Conservation (phyloP, 2,113 vertebrate genomes). For the Ochotona curzoniae region DNA sequence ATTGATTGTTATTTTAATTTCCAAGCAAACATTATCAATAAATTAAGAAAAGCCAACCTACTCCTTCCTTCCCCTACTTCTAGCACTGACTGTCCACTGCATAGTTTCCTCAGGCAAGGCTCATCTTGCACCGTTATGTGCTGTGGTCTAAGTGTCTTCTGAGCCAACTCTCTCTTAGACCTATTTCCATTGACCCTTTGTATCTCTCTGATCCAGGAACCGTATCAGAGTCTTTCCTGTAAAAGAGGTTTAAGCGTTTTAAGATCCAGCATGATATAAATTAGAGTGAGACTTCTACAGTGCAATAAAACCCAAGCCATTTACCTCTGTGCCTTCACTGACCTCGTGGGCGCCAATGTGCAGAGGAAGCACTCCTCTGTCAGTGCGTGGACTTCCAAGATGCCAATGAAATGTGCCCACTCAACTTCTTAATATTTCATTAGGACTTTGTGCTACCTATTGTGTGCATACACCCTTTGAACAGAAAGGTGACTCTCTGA, state of each 20-base stretch:
- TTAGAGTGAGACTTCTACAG: neutral
- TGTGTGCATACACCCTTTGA: neutral
- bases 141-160: neutral
- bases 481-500: neutral
- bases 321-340: constrained; percentile 13
- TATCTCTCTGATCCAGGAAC: neutral
- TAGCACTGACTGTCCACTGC: neutral
- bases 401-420: neutral
- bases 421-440: constrained; percentile 36
- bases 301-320: constrained; percentile 26
- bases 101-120: too few species aligned
- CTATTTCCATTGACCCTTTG: neutral
- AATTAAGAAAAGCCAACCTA: neutral
- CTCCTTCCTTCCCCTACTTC: rapidly evolving
- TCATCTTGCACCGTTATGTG: rapidly evolving
- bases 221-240: neutral
- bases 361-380: neutral
- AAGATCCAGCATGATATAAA: constrained; percentile 43
- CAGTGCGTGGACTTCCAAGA: neutral
- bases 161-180: neutral
- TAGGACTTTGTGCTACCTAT: neutral
- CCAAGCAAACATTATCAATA: neutral
- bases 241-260: neutral
- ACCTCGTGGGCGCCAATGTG: constrained; percentile 35
- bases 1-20: neutral